Base-by-base conservation (phyloP, 2,888 invertebrate genomes). In the Timema podura region DNA sequence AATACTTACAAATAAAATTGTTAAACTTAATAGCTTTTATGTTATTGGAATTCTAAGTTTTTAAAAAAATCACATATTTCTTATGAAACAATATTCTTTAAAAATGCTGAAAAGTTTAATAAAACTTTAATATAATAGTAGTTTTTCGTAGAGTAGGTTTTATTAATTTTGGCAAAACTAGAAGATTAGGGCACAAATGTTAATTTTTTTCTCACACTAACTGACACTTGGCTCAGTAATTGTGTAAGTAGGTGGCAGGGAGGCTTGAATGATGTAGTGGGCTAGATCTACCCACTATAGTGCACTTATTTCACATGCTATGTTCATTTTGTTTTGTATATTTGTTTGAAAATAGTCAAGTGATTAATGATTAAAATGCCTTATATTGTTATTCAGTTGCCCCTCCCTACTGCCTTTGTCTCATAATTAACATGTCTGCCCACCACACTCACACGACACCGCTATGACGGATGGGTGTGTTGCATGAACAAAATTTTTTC, bases 401-500 rank as follows among this genome's bases (percentile, higher is more conserved):
- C 74, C 74, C 74, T 74, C 74, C 74, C 74, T 73, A 71, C 74
- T 74, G 73, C 74, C 74, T 74, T 74, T 70, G 73, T 73, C 73
- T 73, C 73, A 72, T 71, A 68, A 74, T 73, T 74, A 74, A 74
- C 74, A 74, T 74, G 74, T 73, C 73, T 71, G 71, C 72, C 72
- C 70, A 70, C 70, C 74, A 74, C 69, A 74, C 73, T 74, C 73
- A 73, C 74, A 74, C 67, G 69, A 72, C 67, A 68, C 69, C 69
- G 71, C 69, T 66, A 71, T 66, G 71, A 71, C 71, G 72, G 73
- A 73, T 73, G 74, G 75, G 75, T 74, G 75, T 75, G 75, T 75
- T 75, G 75, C 74, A 74, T 74, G 74, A 74, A 73, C 72, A 68
- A 73, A 74, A 71, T 72, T 72, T 74, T 70, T 73, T 70, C 67